phyloP scores from a whole-genome alignment of 2,113 vertebrate genomes.

The Sturnira hondurensis region DNA sequence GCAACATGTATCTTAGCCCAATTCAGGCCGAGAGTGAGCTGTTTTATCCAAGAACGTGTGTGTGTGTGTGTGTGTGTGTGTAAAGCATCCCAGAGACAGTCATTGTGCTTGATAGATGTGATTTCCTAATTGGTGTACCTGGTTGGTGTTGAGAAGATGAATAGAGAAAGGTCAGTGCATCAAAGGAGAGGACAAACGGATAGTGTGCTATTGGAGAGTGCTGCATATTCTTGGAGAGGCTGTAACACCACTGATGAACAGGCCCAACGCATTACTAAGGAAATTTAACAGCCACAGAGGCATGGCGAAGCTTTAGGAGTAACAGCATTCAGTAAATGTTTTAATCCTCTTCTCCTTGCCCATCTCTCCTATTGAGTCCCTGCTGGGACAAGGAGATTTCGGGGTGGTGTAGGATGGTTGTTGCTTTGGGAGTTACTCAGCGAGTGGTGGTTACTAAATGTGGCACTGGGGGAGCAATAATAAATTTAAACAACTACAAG shows the following conservation, averaged over 20 bases:
- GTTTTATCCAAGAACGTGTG: slow-evolving; percentile 27
- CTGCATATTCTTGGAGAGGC: slow-evolving; percentile 1
- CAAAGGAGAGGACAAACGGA: slow-evolving; percentile 51
- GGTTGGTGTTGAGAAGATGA: slow-evolving; percentile 66
- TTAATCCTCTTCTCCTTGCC: not conserved
- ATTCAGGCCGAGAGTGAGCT: slow-evolving; percentile 35
- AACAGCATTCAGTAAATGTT: not conserved
- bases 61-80: not conserved
- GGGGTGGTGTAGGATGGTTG: slow-evolving; percentile 18
- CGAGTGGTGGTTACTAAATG: slow-evolving; percentile 54
- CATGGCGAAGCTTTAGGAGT: not conserved
- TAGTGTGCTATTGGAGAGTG: not conserved
- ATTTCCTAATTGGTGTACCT: slow-evolving; percentile 75
- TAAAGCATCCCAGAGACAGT: slow-evolving; percentile 20
- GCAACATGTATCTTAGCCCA: slow-evolving; percentile 44
- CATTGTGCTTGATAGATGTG: slow-evolving; percentile 56
- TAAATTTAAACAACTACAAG: slow-evolving; percentile 28
- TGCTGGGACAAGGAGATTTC: not conserved
- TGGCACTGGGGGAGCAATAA: not conserved
- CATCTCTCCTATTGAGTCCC: not conserved
- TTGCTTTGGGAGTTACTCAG: slow-evolving; percentile 57
- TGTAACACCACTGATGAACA: not conserved
- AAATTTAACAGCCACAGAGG: not conserved
- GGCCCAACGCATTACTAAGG: not conserved
- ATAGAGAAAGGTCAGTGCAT: slow-evolving; percentile 65